phyloP scores from a whole-genome alignment of 1,140 invertebrate species.

The Doryteuthis pealeii region DNA sequence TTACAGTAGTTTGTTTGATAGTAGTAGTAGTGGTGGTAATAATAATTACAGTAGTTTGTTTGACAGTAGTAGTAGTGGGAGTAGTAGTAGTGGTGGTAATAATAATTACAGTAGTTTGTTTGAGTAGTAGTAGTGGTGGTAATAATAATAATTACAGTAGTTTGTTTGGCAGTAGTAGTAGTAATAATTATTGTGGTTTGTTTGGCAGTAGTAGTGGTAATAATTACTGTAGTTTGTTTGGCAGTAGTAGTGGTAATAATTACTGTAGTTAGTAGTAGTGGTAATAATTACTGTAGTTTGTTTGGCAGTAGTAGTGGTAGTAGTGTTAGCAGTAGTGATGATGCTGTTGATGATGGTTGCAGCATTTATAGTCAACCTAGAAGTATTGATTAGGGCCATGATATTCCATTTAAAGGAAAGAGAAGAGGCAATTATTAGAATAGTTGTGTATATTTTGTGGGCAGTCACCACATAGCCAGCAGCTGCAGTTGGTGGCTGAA shows the following conservation, averaged over 20 bases:
- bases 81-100: neutral
- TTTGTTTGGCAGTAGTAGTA: neutral
- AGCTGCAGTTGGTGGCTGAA: too few relatives aligned
- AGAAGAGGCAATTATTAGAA: too few relatives aligned
- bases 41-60: neutral
- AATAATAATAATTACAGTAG: neutral
- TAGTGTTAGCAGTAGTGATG: too few relatives aligned
- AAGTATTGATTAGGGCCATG: too few relatives aligned
- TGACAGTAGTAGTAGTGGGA: neutral
- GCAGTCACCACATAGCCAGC: too few relatives aligned
- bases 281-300: neutral
- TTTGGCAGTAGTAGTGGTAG: too few relatives aligned
- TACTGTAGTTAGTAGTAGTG: too few relatives aligned
- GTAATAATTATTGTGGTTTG: neutral
- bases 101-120: neutral
- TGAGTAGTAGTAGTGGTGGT: neutral
- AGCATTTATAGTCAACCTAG: too few relatives aligned
- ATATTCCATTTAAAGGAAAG: too few relatives aligned
- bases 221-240: neutral
- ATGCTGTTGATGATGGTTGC: too few relatives aligned
- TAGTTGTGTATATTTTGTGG: too few relatives aligned
- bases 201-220: neutral
- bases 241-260: neutral
- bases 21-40: neutral
- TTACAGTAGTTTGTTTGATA: neutral